Evolutionary conservation across 2,888 invertebrate species (phyloP).

Genomic region (Phasia obesa): DNA sequence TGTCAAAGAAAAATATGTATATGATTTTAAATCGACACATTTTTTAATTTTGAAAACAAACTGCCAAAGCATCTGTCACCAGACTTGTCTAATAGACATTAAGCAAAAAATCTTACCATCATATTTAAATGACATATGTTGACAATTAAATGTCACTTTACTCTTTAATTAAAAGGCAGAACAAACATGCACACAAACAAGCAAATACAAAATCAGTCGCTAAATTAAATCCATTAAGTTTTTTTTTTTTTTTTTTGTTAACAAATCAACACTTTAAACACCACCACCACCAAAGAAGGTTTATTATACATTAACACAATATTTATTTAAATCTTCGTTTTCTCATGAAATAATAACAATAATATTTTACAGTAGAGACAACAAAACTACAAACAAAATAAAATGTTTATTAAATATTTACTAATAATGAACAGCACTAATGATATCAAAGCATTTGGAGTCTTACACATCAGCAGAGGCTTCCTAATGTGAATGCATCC

Average conservation of each 20-base stretch:
- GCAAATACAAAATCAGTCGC: constrained; percentile 33
- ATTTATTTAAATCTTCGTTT: constrained; percentile 72
- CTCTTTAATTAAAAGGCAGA: constrained; percentile 44
- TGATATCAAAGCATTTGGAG: constrained; percentile 9
- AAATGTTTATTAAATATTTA: constrained; percentile 72
- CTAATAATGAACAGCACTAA: constrained; percentile 64
- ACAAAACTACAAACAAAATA: constrained; percentile 19
- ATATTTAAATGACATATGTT: constrained; percentile 58
- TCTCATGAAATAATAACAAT: constrained; percentile 72
- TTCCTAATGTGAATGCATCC: neutral
- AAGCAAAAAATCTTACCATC: constrained; percentile 44
- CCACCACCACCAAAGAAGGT: constrained; percentile 1
- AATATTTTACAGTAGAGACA: constrained; percentile 40
- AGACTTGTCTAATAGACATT: constrained; percentile 28
- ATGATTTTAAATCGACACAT: neutral
- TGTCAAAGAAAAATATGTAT: neutral
- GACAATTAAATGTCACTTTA: constrained; percentile 61
- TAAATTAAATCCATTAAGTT: constrained; percentile 58
- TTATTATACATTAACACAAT: constrained; percentile 12
- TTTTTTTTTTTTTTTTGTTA: too few relatives aligned
- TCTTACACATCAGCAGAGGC: neutral
- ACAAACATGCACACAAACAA: constrained; percentile 16
- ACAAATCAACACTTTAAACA: constrained; percentile 39
- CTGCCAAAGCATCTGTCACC: constrained; percentile 49
- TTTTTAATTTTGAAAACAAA: constrained; percentile 3